A percentile compares a stretch with the other conserved stretches of the same genome.
Evolutionary conservation across 2,797 vertebrate genomes (phyloP).

Genomic region (Karalla daura): DNA sequence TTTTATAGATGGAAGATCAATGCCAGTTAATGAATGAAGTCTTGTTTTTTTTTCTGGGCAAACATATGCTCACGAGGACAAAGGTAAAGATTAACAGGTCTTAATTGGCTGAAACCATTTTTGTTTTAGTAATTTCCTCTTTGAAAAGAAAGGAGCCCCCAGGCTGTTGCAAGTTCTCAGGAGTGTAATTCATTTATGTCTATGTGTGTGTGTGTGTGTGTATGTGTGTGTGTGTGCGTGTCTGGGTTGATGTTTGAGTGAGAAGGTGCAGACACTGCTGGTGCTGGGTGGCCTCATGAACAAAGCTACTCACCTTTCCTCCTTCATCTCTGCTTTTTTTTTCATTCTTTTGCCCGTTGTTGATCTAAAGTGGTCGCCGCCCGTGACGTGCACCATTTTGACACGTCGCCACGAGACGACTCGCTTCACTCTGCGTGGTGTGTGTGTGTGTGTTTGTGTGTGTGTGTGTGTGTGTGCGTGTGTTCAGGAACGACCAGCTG

Average conservation of each 20-base stretch:
- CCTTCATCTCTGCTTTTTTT: conserved; percentile 32
- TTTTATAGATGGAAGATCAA: conserved; percentile 49
- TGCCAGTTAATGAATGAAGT: conserved; percentile 31
- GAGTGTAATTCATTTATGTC: background rate
- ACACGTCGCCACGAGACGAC: conserved; percentile 74
- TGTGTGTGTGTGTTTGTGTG: too few species aligned
- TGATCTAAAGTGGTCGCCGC: conserved; percentile 62
- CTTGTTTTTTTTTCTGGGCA: conserved; percentile 22
- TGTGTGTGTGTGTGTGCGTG: too few species aligned
- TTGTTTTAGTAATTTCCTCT: conserved; percentile 9
- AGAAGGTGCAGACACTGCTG: conserved; percentile 66
- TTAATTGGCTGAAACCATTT: conserved; percentile 15
- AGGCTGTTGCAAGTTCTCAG: background rate
- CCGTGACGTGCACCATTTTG: conserved; percentile 73
- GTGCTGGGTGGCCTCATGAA: conserved; percentile 70
- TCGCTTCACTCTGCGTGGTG: conserved; percentile 31
- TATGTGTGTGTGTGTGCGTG: conserved; percentile 20
- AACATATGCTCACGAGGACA: background rate
- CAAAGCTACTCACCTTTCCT: conserved; percentile 60
- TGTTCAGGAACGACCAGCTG: conserved; percentile 20
- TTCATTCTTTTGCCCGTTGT: conserved; percentile 22
- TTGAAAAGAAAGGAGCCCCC: background rate
- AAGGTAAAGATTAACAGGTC: conserved; percentile 31
- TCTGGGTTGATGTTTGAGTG: conserved; percentile 46
- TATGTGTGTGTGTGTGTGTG: conserved; percentile 23